Percentiles rank a stretch among this genome's conserved stretches.
Evolutionary conservation across 2,888 invertebrate species (phyloP).

Genomic region (Troilus luridus): DNA sequence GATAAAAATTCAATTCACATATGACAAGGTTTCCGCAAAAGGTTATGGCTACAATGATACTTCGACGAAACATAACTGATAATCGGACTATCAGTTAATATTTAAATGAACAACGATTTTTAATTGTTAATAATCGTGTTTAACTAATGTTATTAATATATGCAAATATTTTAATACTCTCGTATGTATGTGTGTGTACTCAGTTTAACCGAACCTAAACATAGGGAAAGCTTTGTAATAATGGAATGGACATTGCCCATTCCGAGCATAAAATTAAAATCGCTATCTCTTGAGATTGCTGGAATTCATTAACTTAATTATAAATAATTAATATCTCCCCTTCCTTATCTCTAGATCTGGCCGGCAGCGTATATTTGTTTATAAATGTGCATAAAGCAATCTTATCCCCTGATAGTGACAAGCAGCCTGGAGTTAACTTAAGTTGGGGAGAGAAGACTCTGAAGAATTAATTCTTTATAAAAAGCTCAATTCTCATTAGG

Average conservation of each 20-base stretch:
- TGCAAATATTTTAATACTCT: neutral
- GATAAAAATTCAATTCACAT: too few species aligned
- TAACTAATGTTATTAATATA: neutral
- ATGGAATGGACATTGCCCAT: conserved; percentile 3
- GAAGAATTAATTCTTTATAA: neutral
- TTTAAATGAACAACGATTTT: too few species aligned
- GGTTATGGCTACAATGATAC: too few species aligned
- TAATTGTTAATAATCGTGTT: too few species aligned
- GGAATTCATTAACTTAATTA: conserved; percentile 31
- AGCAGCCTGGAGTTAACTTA: neutral
- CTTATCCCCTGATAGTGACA: neutral
- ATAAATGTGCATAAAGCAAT: conserved; percentile 31
- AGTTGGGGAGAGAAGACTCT: neutral
- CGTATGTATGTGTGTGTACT: neutral
- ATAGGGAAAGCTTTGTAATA: neutral
- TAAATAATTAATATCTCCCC: neutral
- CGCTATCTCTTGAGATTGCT: neutral
- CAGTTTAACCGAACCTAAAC: neutral
- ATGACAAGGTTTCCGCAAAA: too few species aligned
- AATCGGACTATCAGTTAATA: too few species aligned
- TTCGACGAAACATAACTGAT: too few species aligned
- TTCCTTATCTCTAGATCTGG: neutral
- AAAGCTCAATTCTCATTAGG: conserved; percentile 1
- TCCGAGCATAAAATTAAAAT: neutral
- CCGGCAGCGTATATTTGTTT: conserved; percentile 13